Base-by-base conservation (phyloP, 2,888 invertebrate genomes). In the Andrena camellia region DNA sequence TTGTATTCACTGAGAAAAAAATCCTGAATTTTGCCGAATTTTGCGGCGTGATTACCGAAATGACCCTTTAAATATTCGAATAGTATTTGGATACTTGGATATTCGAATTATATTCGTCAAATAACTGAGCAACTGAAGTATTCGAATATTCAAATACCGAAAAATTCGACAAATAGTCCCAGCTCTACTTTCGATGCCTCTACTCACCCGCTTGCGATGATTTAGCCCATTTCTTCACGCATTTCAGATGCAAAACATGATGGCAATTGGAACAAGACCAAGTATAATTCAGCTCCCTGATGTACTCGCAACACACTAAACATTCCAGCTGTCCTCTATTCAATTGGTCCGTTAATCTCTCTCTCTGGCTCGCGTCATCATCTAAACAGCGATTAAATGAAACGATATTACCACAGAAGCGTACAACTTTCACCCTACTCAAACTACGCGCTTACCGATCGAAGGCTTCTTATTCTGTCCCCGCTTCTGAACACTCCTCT, bases 251-350 rank as follows among this genome's bases (percentile, higher is more conserved):
- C 84, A 99, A 96, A 73, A 99, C 97, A 93, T 99, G 98, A 94
- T 96, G 98, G 92, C 99, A 99, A 90, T 97, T 97, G 84, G 95
- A 94, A 93, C 99, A 99, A 2, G 97, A 97, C 99, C 99, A 99
- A 48, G 98, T 96, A 4, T 97, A 95, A 90, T 98, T 97, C 42
- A 95, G 96, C 85, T 97, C 96, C 84, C 97, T 96, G 52, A 99
- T 97, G 68, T 96, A 95, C 88, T 98, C 99, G 92, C 98, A 99
- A 93, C 99, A 99, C 20, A 99, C 98, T 90, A 99, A 96, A 93
- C 99, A 99, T 94, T 99, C 99, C 79, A 99, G 95, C 0, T 96
- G 96, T 0, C 97, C 97, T 80, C 96, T 96, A 85, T 97, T 96
- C 68, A 99, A 95, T 94, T 98, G 98, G 64, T 98, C 97, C 17